phyloP scores from a whole-genome alignment of 2,888 invertebrate species.

The Junonia oenone region DNA sequence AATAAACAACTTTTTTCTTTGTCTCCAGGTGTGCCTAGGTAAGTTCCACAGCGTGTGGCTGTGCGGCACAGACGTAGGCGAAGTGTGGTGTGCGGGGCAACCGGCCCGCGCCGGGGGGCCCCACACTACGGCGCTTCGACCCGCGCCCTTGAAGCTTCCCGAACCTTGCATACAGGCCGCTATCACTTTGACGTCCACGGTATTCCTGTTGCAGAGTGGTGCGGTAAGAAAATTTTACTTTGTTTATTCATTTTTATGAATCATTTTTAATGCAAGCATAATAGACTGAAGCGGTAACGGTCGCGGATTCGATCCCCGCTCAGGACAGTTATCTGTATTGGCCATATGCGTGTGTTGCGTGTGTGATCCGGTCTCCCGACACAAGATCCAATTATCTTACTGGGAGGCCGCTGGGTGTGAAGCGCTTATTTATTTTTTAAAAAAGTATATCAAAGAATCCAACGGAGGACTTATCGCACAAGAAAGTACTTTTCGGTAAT shows the following conservation, averaged over 20 bases:
- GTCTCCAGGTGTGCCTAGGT: constrained; percentile 81
- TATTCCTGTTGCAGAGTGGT: constrained; percentile 82
- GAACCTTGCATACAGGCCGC: constrained; percentile 76
- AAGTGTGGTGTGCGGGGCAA: constrained; percentile 89
- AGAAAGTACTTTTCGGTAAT: too few species aligned
- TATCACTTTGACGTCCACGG: constrained; percentile 83
- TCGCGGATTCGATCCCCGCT: too few species aligned
- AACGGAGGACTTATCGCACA: too few species aligned
- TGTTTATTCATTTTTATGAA: too few species aligned
- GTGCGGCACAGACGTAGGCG: constrained; percentile 46
- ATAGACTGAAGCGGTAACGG: too few species aligned
- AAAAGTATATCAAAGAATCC: too few species aligned
- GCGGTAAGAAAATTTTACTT: constrained; percentile 74
- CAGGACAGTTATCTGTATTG: too few species aligned
- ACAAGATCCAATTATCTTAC: too few species aligned
- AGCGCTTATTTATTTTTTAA: too few species aligned
- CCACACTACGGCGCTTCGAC: constrained; percentile 79
- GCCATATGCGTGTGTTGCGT: too few species aligned
- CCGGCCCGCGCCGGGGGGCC: constrained; percentile 86
- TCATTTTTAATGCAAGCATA: not conserved
- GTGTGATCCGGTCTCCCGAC: too few species aligned
- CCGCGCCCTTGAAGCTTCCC: constrained; percentile 57
- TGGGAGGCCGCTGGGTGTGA: too few species aligned
- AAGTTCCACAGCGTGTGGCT: constrained; percentile 89
- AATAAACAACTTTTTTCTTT: not conserved